Base-by-base conservation (phyloP, 2,797 vertebrate species). In the Platyrinchus mystaceus region DNA sequence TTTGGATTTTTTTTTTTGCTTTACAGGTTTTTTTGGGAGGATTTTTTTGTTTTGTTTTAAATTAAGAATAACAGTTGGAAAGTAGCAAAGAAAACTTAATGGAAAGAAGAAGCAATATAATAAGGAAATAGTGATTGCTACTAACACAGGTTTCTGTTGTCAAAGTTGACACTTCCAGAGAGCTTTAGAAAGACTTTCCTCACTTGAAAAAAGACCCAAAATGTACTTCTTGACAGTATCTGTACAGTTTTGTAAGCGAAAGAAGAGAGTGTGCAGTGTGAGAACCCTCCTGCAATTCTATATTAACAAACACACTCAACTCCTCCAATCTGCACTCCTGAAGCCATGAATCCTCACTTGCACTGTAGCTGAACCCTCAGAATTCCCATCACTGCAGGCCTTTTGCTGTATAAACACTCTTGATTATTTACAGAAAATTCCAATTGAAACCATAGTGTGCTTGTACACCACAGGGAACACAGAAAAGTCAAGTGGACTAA, bases 71-170 rank as follows among this genome's bases (percentile, higher is more conserved):
- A 43, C 5, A 30, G 28, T 27, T 73, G 28, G 4, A 58, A 93
- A 86, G 30, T 1, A 86, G 30, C 34, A 60, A 78, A 50, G 32
- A 50, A 5, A 87, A 73, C 10, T 67, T 63, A 59, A 43, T 0
- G 5, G 41, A 70, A 87, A 50, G 50, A 71, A 76, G 47, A 69
- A 79, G 34, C 12, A 80, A 64, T 24, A 5, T 14, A 37, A 84
- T 4, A 66, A 24, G 30, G 43, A 81, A 86, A 21, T 9, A 37
- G 50, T 18, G 9, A 91, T 2, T 85, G 43, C 34, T 79, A 37
- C 26, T 69, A 76, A 71, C 6, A 50, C 1, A 59, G 22, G 26
- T 20, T 37, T 60, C 27, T 0, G 0, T 30, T 56, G 24, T 15
- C 43, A 70, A 70, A 53, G 30, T 24, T 12, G 14, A 55, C 26